These are phyloP conservation scores for Reinhardtius hippoglossoides DNA, from an alignment of 2,113 vertebrate species.

Conservation along the genomic window DNA sequence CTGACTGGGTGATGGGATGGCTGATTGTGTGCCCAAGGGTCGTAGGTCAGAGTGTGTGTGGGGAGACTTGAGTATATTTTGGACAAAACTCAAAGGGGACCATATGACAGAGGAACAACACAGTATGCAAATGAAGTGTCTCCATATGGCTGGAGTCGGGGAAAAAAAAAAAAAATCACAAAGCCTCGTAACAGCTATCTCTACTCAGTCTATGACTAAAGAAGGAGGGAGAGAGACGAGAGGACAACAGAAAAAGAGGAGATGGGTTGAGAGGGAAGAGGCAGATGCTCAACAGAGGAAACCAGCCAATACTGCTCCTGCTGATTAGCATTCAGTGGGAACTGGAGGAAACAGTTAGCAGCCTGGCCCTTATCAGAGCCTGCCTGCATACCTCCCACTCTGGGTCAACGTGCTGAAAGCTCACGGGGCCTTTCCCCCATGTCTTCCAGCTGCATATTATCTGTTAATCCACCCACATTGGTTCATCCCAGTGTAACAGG, in stretches of 20 bases:
- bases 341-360: slow-evolving; percentile 61
- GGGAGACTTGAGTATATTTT: slow-evolving; percentile 39
- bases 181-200: slow-evolving; percentile 54
- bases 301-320: slow-evolving; percentile 48
- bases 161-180: slow-evolving; percentile 47
- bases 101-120: slow-evolving; percentile 63
- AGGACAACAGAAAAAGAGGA: slow-evolving; percentile 44
- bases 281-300: slow-evolving; percentile 50
- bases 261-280: slow-evolving; percentile 45
- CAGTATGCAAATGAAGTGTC: slow-evolving; percentile 68
- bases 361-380: slow-evolving; percentile 67
- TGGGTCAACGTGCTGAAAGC: slow-evolving; percentile 68
- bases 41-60: slow-evolving; percentile 22
- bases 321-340: slow-evolving; percentile 71
- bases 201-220: slow-evolving; percentile 14
- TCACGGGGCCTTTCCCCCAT: slow-evolving; percentile 45
- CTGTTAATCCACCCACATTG: slow-evolving; percentile 72
- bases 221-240: slow-evolving; percentile 9
- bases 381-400: slow-evolving; percentile 73
- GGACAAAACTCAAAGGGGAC: slow-evolving; percentile 50
- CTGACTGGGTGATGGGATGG: not conserved
- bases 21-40: slow-evolving; percentile 26
- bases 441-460: slow-evolving; percentile 66
- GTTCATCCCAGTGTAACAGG: slow-evolving; percentile 62
- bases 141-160: slow-evolving; percentile 61